phyloP scores from a whole-genome alignment of 2,113 vertebrate species.

The Urocolius indicus region DNA sequence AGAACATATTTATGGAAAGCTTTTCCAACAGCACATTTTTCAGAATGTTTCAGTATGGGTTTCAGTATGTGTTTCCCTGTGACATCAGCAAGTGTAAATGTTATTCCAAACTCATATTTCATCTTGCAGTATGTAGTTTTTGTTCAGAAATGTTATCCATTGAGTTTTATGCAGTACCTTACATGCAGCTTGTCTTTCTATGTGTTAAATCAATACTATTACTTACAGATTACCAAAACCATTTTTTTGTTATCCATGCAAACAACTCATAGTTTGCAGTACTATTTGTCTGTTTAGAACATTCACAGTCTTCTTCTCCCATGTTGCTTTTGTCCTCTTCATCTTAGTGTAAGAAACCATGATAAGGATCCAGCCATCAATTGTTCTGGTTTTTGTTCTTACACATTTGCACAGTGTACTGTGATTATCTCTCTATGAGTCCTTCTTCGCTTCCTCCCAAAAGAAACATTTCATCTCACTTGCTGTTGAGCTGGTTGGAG shows the following conservation, averaged over 20 bases:
- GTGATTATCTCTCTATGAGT: background rate
- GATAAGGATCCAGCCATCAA: background rate
- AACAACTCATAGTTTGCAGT: background rate
- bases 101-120: background rate
- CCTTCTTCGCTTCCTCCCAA: background rate
- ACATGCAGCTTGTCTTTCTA: background rate
- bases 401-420: background rate
- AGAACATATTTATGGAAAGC: conserved; percentile 20
- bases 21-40: background rate
- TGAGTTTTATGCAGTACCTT: background rate
- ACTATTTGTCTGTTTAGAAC: background rate
- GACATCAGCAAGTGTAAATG: background rate
- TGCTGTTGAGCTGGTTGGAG: background rate
- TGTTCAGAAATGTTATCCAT: background rate
- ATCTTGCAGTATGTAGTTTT: background rate
- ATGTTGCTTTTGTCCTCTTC: background rate
- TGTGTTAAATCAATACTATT: background rate
- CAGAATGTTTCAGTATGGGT: background rate
- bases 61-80: background rate
- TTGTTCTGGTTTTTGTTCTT: background rate
- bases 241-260: background rate
- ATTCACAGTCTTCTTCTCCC: background rate
- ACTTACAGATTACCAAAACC: background rate
- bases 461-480: background rate
- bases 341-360: background rate